Conservation (phyloP, 2,797 vertebrate genomes). For the Melanotaenia boesemani region DNA sequence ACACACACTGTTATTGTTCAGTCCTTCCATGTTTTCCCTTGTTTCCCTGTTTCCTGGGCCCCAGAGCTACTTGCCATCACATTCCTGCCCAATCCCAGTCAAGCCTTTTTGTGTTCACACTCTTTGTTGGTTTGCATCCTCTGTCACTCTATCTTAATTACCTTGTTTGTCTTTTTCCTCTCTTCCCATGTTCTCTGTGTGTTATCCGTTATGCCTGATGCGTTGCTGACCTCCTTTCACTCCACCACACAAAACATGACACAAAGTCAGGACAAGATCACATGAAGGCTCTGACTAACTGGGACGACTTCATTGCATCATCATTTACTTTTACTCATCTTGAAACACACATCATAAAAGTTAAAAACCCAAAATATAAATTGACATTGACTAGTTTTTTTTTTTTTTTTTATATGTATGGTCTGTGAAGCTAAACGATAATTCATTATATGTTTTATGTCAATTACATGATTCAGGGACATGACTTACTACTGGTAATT, state of each 20-base stretch:
- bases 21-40: conserved; percentile 63
- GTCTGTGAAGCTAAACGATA: neutral
- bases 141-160: conserved; percentile 65
- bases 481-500: too few relatives aligned
- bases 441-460: neutral
- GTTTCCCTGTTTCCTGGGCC: conserved; percentile 74
- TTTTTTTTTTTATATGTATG: too few relatives aligned
- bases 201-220: conserved; percentile 28
- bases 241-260: conserved; percentile 20
- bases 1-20: conserved; percentile 49
- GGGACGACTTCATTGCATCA: neutral
- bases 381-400: neutral
- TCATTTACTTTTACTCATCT: neutral
- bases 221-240: conserved; percentile 16
- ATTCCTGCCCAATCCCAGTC: conserved; percentile 67
- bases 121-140: conserved; percentile 70
- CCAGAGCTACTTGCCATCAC: conserved; percentile 71
- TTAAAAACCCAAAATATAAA: neutral
- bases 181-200: conserved; percentile 23
- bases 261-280: conserved; percentile 20
- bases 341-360: neutral
- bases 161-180: conserved; percentile 41
- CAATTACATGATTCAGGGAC: neutral
- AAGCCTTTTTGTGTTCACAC: conserved; percentile 62
- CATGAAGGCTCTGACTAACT: conserved; percentile 8